Evolutionary conservation across 2,888 invertebrate genomes (phyloP).

Genomic region (Incurvaria masculella): DNA sequence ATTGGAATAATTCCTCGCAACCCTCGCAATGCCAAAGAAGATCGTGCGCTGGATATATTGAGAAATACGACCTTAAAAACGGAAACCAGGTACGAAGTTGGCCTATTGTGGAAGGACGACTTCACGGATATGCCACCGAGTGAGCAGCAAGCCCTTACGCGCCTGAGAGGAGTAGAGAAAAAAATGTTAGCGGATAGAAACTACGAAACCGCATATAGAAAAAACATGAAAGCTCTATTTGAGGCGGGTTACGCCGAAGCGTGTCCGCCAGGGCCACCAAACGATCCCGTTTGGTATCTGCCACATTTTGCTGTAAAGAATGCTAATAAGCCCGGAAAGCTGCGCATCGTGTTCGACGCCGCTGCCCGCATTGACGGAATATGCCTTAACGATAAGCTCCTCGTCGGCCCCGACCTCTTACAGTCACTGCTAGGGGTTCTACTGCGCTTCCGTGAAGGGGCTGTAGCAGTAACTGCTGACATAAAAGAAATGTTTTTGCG

Average conservation of each 20-base stretch:
- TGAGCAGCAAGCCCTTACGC: conserved; percentile 2
- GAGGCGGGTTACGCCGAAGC: conserved; percentile 12
- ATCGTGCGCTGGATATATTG: no score
- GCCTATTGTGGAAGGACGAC: conserved; percentile 12
- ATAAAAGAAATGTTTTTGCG: conserved; percentile 11
- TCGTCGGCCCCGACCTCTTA: conserved; percentile 17
- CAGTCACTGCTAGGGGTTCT: conserved; percentile 10
- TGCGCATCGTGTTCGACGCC: conserved; percentile 13
- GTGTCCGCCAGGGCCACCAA: background rate
- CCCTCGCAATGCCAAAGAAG: no score
- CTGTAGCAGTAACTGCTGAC: conserved; percentile 13
- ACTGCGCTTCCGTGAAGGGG: conserved; percentile 14
- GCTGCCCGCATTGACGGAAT: background rate
- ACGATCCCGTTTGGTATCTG: conserved; percentile 9
- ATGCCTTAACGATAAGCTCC: conserved; percentile 8
- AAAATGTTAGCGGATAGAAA: conserved; percentile 6
- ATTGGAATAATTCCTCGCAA: no score
- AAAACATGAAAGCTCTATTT: conserved; percentile 8
- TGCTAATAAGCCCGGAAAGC: conserved; percentile 12
- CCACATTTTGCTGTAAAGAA: conserved; percentile 15
- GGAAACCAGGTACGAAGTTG: conserved; percentile 12
- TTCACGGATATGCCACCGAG: conserved; percentile 9
- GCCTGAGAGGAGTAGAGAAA: conserved; percentile 6
- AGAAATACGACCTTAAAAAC: no score
- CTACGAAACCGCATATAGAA: conserved; percentile 5